These are phyloP conservation scores for Fabriciana adippe DNA, from an alignment of 2,888 invertebrate species.

Conservation along the genomic window DNA sequence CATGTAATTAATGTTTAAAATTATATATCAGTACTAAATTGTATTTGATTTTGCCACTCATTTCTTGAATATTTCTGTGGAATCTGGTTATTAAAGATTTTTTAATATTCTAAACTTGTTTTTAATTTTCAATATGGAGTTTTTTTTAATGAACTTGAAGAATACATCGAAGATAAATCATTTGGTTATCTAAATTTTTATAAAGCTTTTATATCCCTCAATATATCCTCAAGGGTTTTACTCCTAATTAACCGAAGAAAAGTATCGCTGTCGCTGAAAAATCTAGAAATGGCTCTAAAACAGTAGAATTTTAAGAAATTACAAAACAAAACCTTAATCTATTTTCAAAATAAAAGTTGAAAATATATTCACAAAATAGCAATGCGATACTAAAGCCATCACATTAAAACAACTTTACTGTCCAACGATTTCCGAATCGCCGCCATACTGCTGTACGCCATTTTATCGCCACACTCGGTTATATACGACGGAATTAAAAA, in stretches of 20 bases:
- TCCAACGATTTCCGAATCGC: conserved; percentile 65
- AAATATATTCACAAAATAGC: conserved; percentile 35
- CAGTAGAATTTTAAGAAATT: conserved; percentile 13
- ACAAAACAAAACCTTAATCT: conserved; percentile 6
- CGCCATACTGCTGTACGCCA: conserved; percentile 56
- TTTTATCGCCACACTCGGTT: conserved; percentile 59
- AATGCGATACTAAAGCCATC: conserved; percentile 48
- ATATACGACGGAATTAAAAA: conserved; percentile 79
- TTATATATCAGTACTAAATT: no score
- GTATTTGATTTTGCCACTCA: no score
- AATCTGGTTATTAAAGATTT: no score
- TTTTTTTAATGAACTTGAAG: no score
- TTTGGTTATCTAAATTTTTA: no score
- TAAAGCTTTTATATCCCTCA: no score
- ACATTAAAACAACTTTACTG: conserved; percentile 73
- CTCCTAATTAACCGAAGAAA: background rate
- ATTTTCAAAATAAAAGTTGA: conserved; percentile 29
- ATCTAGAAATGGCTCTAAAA: background rate
- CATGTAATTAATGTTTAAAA: no score
- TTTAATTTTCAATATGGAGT: no score
- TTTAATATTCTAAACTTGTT: no score
- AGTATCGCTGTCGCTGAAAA: background rate
- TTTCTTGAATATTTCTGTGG: no score
- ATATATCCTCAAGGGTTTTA: no score
- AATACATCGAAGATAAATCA: no score